Percentiles rank a stretch among this genome's conserved stretches.
Conservation (phyloP, 2,797 vertebrate genomes). For the Eulemur mongoz region DNA sequence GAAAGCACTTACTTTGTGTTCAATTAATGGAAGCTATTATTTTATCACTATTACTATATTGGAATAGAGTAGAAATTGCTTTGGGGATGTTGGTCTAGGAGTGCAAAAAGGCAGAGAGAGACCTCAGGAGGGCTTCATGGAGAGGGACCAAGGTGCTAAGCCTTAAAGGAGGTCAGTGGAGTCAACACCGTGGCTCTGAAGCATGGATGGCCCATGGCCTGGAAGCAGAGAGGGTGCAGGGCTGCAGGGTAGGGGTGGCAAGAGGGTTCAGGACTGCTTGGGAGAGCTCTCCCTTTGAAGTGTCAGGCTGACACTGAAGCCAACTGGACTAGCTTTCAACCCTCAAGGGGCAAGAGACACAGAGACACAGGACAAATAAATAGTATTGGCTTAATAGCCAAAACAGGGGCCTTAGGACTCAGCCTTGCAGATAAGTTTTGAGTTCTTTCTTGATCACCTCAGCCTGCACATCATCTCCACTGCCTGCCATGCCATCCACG, state of each 20-base stretch:
- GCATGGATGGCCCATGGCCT: not conserved
- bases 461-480: not conserved
- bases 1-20: not conserved
- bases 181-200: rapidly evolving
- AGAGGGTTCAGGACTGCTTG: not conserved
- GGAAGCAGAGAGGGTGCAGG: not conserved
- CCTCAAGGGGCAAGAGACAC: not conserved
- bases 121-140: not conserved
- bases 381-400: not conserved
- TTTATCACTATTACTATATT: not conserved
- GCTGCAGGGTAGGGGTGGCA: not conserved
- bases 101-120: not conserved
- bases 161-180: not conserved
- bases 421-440: not conserved
- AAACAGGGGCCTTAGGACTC: not conserved
- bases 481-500: not conserved
- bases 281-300: constrained; percentile 11
- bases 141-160: not conserved
- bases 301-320: not conserved
- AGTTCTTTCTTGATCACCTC: not conserved
- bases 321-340: not conserved
- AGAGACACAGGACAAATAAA: not conserved
- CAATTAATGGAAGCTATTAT: not conserved
- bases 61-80: not conserved
- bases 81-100: not conserved